Percentiles rank a stretch among this genome's conserved stretches.
These are phyloP conservation scores for Drosophila dunni DNA, from an alignment of 1,140 invertebrate species.

Conservation along the genomic window DNA sequence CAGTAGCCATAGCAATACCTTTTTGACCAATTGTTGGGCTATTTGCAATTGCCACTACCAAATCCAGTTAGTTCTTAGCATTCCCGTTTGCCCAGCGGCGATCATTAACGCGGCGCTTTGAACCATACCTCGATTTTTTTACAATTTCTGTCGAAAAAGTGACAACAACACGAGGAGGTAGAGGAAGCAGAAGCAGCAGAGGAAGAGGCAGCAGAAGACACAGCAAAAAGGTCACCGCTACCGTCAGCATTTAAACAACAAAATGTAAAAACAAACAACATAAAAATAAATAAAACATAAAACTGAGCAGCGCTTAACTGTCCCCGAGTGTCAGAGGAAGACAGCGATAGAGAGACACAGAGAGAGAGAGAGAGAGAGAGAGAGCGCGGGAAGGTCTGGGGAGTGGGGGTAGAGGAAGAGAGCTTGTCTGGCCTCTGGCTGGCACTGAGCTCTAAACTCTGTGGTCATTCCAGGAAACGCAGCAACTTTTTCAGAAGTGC, in stretches of 20 bases:
- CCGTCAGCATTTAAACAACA: constrained; percentile 57
- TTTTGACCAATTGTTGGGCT: constrained; percentile 44
- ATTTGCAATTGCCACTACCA: constrained; percentile 52
- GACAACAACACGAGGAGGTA: constrained; percentile 30
- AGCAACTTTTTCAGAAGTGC: constrained; percentile 75
- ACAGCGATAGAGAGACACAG: constrained; percentile 52
- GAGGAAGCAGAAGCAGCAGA: constrained; percentile 11
- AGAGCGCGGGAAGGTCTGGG: background rate
- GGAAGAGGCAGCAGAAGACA: constrained; percentile 3
- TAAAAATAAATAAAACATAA: constrained; percentile 58
- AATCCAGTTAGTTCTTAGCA: constrained; percentile 9
- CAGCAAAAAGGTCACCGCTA: constrained; percentile 72
- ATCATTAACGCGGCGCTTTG: constrained; percentile 75
- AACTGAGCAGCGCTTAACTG: constrained; percentile 49
- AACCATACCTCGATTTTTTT: constrained; percentile 49
- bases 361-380: constrained; percentile 9
- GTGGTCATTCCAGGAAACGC: constrained; percentile 67
- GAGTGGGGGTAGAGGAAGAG: constrained; percentile 6
- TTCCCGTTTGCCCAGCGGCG: constrained; percentile 46
- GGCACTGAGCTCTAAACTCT: constrained; percentile 12
- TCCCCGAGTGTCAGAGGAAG: too few relatives aligned
- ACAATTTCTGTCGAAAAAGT: constrained; percentile 69
- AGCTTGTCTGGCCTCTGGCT: constrained; percentile 37
- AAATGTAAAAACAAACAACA: constrained; percentile 56
- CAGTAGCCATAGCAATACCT: constrained; percentile 56